Evolutionary conservation across 2,888 invertebrate species (phyloP), one percentile per base, ranked within the genome.

Genomic region (Dryomyza anilis): DNA sequence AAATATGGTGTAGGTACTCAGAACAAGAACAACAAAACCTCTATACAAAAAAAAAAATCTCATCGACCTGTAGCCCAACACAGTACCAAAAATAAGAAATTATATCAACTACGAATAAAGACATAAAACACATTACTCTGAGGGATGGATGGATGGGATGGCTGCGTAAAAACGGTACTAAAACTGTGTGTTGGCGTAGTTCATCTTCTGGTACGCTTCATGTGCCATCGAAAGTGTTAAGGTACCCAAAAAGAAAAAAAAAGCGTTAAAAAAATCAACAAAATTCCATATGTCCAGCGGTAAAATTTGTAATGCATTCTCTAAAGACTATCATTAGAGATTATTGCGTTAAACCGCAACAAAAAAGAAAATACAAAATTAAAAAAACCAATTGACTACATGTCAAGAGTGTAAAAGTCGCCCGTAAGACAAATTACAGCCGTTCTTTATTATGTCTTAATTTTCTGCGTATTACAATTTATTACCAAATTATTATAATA

Each of bases 361-460:
- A 33, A 6, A 33, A 33, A 12, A n/a, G n/a, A n/a, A n/a, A n/a
- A n/a, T n/a, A n/a, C n/a, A n/a, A n/a, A n/a, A n/a, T n/a, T n/a
- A n/a, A n/a, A n/a, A n/a, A n/a, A n/a, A n/a, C n/a, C n/a, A n/a
- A n/a, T n/a, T 3, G 39, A 39, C 39, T 12, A 39, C 39, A n/a
- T 4, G 14, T 6, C 21, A 21, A 25, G 12, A 14, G 50, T n/a
- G n/a, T n/a, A n/a, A n/a, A n/a, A n/a, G n/a, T n/a, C n/a, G n/a
- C 2, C 50, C 23, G 19, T 56, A 58, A 43, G 57, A 56, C 43
- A 52, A 61, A 65, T 65, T 65, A 61, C 36, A 48, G 48, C 33
- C 27, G 43, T 53, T 71, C 71, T 78, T 75, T 78, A 78, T 77
- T 77, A 76, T 78, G 76, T 77, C 76, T 78, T 77, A 78, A 76